These are phyloP conservation scores for Sebastes hubbsi DNA, from an alignment of 2,797 vertebrate species.

Conservation along the genomic window DNA sequence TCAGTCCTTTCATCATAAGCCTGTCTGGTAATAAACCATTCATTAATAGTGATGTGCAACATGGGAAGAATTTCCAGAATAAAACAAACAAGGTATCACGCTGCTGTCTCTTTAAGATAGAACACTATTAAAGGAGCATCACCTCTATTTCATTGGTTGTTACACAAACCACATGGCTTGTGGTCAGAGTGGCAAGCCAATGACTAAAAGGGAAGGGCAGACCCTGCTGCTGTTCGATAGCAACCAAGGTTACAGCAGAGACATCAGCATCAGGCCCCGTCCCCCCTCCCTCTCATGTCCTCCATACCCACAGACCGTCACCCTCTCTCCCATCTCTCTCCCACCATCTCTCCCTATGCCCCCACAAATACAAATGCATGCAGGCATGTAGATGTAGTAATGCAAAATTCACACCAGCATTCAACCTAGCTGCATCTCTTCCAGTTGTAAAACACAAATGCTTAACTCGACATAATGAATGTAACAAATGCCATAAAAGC, in stretches of 20 bases:
- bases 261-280: slow-evolving; percentile 83
- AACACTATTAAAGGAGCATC: slow-evolving; percentile 68
- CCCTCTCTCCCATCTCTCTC: neutral
- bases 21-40: neutral
- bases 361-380: slow-evolving; percentile 50
- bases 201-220: slow-evolving; percentile 80
- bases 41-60: slow-evolving; percentile 18
- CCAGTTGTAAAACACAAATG: neutral
- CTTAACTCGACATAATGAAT: neutral
- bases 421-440: neutral
- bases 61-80: slow-evolving; percentile 31
- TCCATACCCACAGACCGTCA: slow-evolving; percentile 59
- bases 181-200: slow-evolving; percentile 81
- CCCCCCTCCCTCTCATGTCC: slow-evolving; percentile 55
- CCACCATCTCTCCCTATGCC: slow-evolving; percentile 6
- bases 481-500: neutral
- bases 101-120: slow-evolving; percentile 79
- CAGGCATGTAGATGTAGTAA: neutral
- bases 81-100: slow-evolving; percentile 38
- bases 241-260: slow-evolving; percentile 88
- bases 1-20: slow-evolving; percentile 9
- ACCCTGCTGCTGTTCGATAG: slow-evolving; percentile 85
- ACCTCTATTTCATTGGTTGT: slow-evolving; percentile 77
- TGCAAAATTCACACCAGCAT: slow-evolving; percentile 3
- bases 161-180: slow-evolving; percentile 77